Percentiles rank a stretch among this genome's conserved stretches.
These are phyloP conservation scores for Augochlora pura DNA, from an alignment of 1,140 invertebrate genomes.

Conservation along the genomic window DNA sequence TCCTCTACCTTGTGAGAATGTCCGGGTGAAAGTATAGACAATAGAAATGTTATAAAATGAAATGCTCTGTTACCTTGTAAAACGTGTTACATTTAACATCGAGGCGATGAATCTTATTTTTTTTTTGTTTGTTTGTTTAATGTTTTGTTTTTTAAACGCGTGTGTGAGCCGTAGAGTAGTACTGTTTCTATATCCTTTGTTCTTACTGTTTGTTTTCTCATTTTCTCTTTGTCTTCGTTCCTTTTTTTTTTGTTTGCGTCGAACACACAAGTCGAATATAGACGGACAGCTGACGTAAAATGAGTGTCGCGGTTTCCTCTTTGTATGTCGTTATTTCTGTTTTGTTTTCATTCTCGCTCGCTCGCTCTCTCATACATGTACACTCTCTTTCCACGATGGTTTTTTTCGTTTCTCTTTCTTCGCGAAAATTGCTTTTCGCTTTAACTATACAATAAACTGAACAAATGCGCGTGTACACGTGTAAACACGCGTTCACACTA, in stretches of 20 bases:
- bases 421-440: background rate
- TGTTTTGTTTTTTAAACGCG: conserved; percentile 50
- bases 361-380: background rate
- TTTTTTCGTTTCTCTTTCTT: conserved; percentile 21
- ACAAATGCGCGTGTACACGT: conserved; percentile 52
- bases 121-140: conserved; percentile 44
- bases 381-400: conserved; percentile 7
- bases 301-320: conserved; percentile 38
- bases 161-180: conserved; percentile 56
- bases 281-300: conserved; percentile 49
- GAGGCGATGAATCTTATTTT: conserved; percentile 62
- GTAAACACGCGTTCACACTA: too few relatives aligned
- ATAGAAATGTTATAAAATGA: conserved; percentile 68
- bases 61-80: conserved; percentile 70
- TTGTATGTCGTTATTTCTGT: background rate
- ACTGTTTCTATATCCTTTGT: conserved; percentile 48
- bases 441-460: background rate
- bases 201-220: background rate
- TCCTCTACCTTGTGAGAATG: conserved; percentile 38
- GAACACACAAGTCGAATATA: conserved; percentile 51
- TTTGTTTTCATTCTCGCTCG: conserved; percentile 15
- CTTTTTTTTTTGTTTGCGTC: conserved; percentile 23
- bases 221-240: conserved; percentile 20
- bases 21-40: conserved; percentile 62
- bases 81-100: conserved; percentile 71